A percentile compares a stretch with the other conserved stretches of the same genome.
phyloP scores from a whole-genome alignment of 2,797 vertebrate species.

The Gymnodraco acuticeps region DNA sequence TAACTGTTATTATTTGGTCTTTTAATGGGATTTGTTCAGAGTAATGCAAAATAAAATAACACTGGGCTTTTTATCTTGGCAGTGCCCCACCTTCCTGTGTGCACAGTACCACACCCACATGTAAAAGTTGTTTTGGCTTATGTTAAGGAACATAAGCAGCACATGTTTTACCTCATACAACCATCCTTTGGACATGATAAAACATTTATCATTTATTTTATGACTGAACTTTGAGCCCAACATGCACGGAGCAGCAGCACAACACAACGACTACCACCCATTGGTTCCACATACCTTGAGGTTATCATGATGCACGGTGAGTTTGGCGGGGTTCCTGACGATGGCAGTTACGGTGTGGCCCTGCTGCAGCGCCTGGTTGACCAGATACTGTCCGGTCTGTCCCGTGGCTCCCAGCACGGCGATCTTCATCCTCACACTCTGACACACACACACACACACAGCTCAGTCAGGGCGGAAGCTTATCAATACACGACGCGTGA shows the following conservation, averaged over 20 bases:
- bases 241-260: not conserved
- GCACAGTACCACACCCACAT: not conserved
- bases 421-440: slow-evolving; percentile 82
- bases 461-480: slow-evolving; percentile 12
- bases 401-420: slow-evolving; percentile 86
- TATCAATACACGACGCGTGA: not conserved
- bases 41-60: no score
- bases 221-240: slow-evolving; percentile 30
- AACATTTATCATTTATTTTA: not conserved
- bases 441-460: not conserved
- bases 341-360: slow-evolving; percentile 86
- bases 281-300: slow-evolving; percentile 77
- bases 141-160: not conserved
- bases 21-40: not conserved
- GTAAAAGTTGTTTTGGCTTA: not conserved
- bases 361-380: slow-evolving; percentile 84
- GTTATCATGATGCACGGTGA: slow-evolving; percentile 81
- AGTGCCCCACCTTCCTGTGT: not conserved
- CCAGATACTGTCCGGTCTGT: slow-evolving; percentile 84
- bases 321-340: slow-evolving; percentile 83
- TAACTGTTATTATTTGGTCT: not conserved
- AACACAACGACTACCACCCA: no score
- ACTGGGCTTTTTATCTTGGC: not conserved
- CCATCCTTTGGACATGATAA: not conserved
- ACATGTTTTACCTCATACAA: not conserved